phyloP scores from a whole-genome alignment of 2,113 vertebrate genomes.

The Dicrurus megarhynchus region DNA sequence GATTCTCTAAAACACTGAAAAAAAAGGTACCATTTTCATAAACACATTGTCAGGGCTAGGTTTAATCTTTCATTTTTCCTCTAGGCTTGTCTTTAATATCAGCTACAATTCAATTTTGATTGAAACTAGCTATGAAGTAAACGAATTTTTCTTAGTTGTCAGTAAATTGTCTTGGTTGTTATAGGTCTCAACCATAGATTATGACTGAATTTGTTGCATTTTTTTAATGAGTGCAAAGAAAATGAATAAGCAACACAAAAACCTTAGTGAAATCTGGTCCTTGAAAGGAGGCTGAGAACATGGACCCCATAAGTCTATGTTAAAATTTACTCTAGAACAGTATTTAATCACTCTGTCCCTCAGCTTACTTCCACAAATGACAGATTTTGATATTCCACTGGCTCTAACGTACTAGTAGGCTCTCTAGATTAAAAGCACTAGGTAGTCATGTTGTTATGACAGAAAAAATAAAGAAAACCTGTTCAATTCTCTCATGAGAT shows the following conservation, averaged over 20 bases:
- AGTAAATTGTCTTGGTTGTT: not conserved
- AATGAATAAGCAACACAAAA: not conserved
- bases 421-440: not conserved
- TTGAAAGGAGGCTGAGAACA: not conserved
- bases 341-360: not conserved
- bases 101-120: not conserved
- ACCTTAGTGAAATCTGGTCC: not conserved
- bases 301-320: not conserved
- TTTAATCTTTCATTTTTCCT: not conserved
- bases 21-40: not conserved
- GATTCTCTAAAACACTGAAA: not conserved
- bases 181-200: not conserved
- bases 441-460: not conserved
- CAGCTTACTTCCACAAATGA: not conserved
- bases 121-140: not conserved
- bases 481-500: not conserved
- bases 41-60: not conserved
- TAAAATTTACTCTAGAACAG: not conserved
- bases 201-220: not conserved
- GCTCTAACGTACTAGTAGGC: not conserved
- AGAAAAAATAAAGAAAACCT: not conserved
- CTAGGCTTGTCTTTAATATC: not conserved
- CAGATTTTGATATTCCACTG: not conserved
- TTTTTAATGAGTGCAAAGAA: not conserved
- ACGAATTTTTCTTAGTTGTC: not conserved